Conservation (phyloP, 2,888 invertebrate species). For the Tachystola acroxantha region DNA sequence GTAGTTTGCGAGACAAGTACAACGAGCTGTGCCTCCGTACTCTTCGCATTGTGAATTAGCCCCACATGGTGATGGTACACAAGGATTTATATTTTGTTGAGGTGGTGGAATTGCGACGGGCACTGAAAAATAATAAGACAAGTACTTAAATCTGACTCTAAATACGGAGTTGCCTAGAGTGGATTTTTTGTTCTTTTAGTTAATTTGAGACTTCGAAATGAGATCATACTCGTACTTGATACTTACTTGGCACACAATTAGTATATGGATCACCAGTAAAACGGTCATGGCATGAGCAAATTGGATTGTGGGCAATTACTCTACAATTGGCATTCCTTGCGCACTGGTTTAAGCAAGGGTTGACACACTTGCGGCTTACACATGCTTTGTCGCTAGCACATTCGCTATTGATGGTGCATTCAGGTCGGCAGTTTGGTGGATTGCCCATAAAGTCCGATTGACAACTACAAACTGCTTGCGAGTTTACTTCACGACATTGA, state of each 20-base stretch:
- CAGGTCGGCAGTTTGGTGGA: slow-evolving; percentile 88
- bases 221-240: too few species aligned
- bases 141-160: too few species aligned
- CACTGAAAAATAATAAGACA: slow-evolving; percentile 29
- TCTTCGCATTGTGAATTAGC: slow-evolving; percentile 85
- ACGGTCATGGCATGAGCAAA: slow-evolving; percentile 85
- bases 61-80: slow-evolving; percentile 88
- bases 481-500: slow-evolving; percentile 82
- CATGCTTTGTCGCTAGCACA: slow-evolving; percentile 87
- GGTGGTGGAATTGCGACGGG: slow-evolving; percentile 38
- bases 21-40: slow-evolving; percentile 81
- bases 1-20: slow-evolving; percentile 84
- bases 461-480: slow-evolving; percentile 86
- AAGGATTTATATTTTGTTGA: slow-evolving; percentile 73
- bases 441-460: slow-evolving; percentile 84
- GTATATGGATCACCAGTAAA: slow-evolving; percentile 89
- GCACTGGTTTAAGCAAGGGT: slow-evolving; percentile 89
- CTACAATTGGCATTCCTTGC: slow-evolving; percentile 88
- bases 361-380: slow-evolving; percentile 85
- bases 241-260: slow-evolving; percentile 72
- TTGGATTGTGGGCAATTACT: slow-evolving; percentile 89
- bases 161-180: too few species aligned
- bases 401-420: slow-evolving; percentile 89
- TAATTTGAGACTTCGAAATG: too few species aligned
- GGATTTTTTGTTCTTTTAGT: too few species aligned